A percentile compares a stretch with the other conserved stretches of the same genome.
These are phyloP conservation scores for Cephus cinctus DNA, from an alignment of 1,140 invertebrate species.

Conservation along the genomic window DNA sequence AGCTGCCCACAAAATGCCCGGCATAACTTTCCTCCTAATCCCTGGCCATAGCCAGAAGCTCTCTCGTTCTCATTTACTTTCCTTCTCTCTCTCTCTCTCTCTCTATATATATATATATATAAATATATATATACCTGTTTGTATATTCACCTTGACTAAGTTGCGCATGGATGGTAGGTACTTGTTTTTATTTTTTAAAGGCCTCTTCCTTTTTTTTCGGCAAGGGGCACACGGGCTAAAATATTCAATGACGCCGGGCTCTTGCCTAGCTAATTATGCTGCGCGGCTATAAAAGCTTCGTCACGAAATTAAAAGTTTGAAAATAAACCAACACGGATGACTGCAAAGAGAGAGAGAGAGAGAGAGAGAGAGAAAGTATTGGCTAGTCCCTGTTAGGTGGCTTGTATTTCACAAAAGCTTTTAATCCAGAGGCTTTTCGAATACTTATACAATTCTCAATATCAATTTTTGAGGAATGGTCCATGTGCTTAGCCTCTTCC, in stretches of 20 bases:
- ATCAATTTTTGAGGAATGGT: conserved; percentile 4
- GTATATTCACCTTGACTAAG: too few species aligned
- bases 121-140: too few species aligned
- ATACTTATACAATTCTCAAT: conserved; percentile 2
- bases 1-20: conserved; percentile 40
- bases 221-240: conserved; percentile 23
- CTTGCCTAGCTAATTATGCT: conserved; percentile 1
- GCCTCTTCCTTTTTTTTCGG: too few species aligned
- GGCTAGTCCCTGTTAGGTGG: neutral
- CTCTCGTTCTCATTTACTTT: conserved; percentile 12
- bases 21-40: conserved; percentile 43
- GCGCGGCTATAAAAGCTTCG: conserved; percentile 7
- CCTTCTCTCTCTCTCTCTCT: conserved; percentile 10
- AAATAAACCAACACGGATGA: conserved; percentile 2
- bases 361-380: neutral
- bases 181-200: conserved; percentile 8
- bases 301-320: conserved; percentile 24
- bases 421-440: conserved; percentile 7
- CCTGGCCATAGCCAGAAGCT: conserved; percentile 21
- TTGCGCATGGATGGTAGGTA: conserved; percentile 6
- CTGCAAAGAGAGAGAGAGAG: neutral
- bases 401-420: conserved; percentile 3
- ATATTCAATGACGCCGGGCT: conserved; percentile 35
- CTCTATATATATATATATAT: too few species aligned
- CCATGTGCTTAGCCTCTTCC: too few species aligned